phyloP scores from a whole-genome alignment of 2,888 invertebrate genomes.

The Sarcophaga subvicina region DNA sequence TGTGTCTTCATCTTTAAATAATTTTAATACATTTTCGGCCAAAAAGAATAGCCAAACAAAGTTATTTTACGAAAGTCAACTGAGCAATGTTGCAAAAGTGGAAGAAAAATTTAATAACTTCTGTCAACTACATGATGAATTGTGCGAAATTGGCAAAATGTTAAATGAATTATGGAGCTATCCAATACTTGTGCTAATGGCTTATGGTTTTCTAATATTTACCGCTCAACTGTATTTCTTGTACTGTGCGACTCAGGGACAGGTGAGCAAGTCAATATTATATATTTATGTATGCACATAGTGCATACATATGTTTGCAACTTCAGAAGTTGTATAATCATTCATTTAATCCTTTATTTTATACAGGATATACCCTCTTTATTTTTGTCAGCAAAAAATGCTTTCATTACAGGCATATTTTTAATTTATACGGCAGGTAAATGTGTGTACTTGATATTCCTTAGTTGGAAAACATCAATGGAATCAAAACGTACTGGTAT shows the following conservation, averaged over 20 bases:
- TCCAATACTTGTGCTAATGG: constrained; percentile 81
- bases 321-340: not conserved
- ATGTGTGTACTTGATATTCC: constrained; percentile 80
- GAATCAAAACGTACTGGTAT: constrained; percentile 81
- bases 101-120: constrained; percentile 80
- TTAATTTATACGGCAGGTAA: constrained; percentile 80
- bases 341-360: not conserved
- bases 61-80: constrained; percentile 75
- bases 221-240: constrained; percentile 81
- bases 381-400: constrained; percentile 80
- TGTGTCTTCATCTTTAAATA: constrained; percentile 38
- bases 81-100: constrained; percentile 77
- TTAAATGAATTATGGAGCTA: constrained; percentile 81
- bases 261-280: constrained; percentile 71
- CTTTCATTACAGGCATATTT: constrained; percentile 76
- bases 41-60: constrained; percentile 33
- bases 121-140: constrained; percentile 81
- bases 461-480: constrained; percentile 81
- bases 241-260: constrained; percentile 80
- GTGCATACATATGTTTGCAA: not conserved
- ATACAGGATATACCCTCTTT: constrained; percentile 77
- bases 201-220: constrained; percentile 81
- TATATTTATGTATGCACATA: not conserved
- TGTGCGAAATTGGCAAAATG: constrained; percentile 81
- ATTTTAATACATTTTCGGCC: constrained; percentile 48